These are phyloP conservation scores for Lepidonotus clava DNA, from an alignment of 2,888 invertebrate species.

Conservation along the genomic window DNA sequence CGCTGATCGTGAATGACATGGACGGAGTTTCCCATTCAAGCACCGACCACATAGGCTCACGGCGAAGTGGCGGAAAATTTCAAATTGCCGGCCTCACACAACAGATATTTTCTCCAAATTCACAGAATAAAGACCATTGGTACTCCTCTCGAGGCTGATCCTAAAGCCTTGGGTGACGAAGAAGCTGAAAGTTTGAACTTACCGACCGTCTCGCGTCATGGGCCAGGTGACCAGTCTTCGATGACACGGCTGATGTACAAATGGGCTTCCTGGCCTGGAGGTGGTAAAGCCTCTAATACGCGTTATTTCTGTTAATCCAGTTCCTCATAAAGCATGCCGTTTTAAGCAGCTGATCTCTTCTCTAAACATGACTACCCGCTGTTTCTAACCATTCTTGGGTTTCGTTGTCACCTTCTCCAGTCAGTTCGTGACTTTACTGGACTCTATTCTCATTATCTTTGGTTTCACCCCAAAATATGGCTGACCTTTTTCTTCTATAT, in stretches of 20 bases:
- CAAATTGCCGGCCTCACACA: constrained; percentile 41
- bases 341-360: background rate
- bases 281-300: constrained; percentile 42
- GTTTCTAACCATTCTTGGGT: too few species aligned
- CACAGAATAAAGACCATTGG: constrained; percentile 10
- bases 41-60: constrained; percentile 51
- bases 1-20: constrained; percentile 56
- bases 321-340: background rate
- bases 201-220: constrained; percentile 46
- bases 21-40: constrained; percentile 50
- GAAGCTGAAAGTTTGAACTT: constrained; percentile 5
- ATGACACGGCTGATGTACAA: constrained; percentile 56
- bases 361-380: too few species aligned
- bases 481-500: constrained; percentile 71
- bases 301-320: constrained; percentile 19
- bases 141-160: background rate
- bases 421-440: background rate
- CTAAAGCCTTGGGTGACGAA: background rate
- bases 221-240: constrained; percentile 54
- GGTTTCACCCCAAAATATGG: constrained; percentile 67
- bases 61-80: constrained; percentile 50
- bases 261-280: constrained; percentile 52
- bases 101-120: background rate
- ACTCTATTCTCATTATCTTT: constrained; percentile 54
- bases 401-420: too few species aligned